Evolutionary conservation across 2,888 invertebrate species (phyloP), one percentile per base, ranked within the genome.

Genomic region (Scaeva pyrastri): DNA sequence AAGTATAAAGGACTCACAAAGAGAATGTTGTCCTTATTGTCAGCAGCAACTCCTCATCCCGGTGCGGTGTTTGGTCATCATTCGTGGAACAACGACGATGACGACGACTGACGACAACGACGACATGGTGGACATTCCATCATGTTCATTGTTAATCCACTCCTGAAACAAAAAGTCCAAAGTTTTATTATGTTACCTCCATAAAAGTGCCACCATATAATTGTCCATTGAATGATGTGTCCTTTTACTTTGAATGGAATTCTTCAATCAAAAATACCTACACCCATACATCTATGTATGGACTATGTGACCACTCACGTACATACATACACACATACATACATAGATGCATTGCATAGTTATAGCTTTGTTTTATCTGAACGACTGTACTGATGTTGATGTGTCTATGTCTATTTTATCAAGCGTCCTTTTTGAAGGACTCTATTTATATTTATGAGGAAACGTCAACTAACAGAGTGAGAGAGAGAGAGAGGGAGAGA

Each of bases 211-310:
- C 68, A 76, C 76, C 80, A 70, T 77, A 85, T 80, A 80, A 85
- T 80, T 80, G 80, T 76, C 76, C 76, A 72, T 80, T 85, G 85
- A 85, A 55, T 73, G 85, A 85, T 80, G 80, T 85, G 85, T 85
- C 76, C 80, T 31, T 80, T 77, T 76, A 58, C 52, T 62, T 48
- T 55, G 43, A 71, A 73, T 62, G 56, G 36, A 71, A 58, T 72
- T 56, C 52, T 50, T 50, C 72, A 79, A 75, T 74, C 75, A 21
- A 21, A 26, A 31, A 52, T 19, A 52, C 43, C 14, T 2, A 19
- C n/a, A 36, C 21, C 2, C 23, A 2, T 14, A 5, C 21, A 23
- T 31, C n/a, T 4, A 41, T 26, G 11, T 12, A 19, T 4, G 23
- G 21, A 39, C n/a, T 2, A 50, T n/a, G 16, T 23, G 31, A 26